Percentiles rank a stretch among this genome's conserved stretches.
phyloP scores from a whole-genome alignment of 2,888 invertebrate genomes.

The Brachyopa scutellaris region DNA sequence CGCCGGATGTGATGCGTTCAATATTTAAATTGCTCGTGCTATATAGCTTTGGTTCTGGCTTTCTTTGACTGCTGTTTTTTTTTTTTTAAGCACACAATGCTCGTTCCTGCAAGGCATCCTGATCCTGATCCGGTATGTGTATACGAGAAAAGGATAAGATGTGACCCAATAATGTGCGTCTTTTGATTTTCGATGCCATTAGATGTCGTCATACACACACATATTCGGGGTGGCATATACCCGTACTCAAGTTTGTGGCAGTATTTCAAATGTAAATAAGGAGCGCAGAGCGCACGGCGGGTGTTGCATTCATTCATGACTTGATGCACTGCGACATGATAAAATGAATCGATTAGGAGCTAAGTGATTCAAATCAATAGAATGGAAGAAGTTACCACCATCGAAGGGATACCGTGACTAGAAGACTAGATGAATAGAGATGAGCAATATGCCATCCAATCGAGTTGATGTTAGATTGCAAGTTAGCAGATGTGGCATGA shows the following conservation, averaged over 20 bases:
- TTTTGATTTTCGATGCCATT: conserved; percentile 68
- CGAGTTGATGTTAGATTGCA: conserved; percentile 35
- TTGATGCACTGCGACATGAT: conserved; percentile 62
- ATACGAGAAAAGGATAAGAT: not conserved
- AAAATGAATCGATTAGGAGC: conserved; percentile 68
- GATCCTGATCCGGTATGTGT: not conserved
- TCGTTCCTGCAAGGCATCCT: conserved; percentile 4
- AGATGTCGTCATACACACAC: conserved; percentile 36
- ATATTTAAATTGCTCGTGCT: conserved; percentile 68
- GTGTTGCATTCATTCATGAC: conserved; percentile 60
- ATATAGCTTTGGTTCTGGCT: not conserved
- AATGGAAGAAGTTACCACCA: conserved; percentile 14
- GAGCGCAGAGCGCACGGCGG: conserved; percentile 26
- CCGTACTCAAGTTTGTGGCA: not conserved
- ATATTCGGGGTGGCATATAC: not conserved
- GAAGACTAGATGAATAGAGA: conserved; percentile 41
- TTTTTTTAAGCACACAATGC: no score
- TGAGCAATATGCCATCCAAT: conserved; percentile 49
- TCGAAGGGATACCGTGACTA: not conserved
- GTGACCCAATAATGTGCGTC: conserved; percentile 67
- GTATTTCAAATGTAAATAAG: conserved; percentile 56
- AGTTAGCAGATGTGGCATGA: conserved; percentile 49
- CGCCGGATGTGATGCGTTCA: conserved; percentile 60
- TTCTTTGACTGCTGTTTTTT: not conserved
- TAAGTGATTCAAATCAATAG: conserved; percentile 64